phyloP scores from a whole-genome alignment of 1,140 invertebrate genomes.

The Macrostomum lignano region DNA sequence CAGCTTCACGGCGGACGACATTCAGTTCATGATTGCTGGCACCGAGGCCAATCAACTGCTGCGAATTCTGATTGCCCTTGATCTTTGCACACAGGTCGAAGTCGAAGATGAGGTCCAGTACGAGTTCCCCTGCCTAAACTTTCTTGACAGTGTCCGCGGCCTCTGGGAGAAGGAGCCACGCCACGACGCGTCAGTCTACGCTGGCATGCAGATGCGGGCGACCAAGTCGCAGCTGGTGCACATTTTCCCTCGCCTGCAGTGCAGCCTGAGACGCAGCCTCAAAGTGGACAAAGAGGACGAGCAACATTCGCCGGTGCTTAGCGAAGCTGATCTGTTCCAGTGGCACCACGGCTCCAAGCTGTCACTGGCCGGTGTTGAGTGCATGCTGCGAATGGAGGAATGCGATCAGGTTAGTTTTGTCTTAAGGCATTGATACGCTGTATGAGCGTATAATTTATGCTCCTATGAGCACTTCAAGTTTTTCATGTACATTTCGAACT shows the following conservation, averaged over 20 bases:
- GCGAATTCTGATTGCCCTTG: conserved; percentile 30
- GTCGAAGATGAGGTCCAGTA: conserved; percentile 43
- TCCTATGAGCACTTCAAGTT: too few species aligned
- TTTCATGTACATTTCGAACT: too few species aligned
- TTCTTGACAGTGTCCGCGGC: conserved; percentile 40
- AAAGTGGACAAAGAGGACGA: too few species aligned
- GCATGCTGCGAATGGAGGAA: conserved; percentile 39
- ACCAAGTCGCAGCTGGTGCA: conserved; percentile 33
- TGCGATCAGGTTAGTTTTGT: conserved; percentile 23
- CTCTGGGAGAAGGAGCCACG: conserved; percentile 40
- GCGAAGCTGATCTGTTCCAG: conserved; percentile 40
- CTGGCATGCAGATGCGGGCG: conserved; percentile 36
- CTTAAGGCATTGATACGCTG: conserved; percentile 7
- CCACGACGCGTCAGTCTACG: conserved; percentile 35
- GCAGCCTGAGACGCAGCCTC: too few species aligned
- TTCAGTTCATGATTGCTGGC: conserved; percentile 43
- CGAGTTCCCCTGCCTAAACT: conserved; percentile 50
- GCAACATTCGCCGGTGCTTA: conserved; percentile 30
- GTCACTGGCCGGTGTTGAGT: conserved; percentile 40
- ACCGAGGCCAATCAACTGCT: conserved; percentile 31
- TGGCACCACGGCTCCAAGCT: conserved; percentile 51
- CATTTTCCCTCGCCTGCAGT: conserved; percentile 42
- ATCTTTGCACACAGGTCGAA: conserved; percentile 45
- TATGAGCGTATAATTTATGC: not conserved
- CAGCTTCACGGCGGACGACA: conserved; percentile 46